Evolutionary conservation across 2,888 invertebrate genomes (phyloP), one percentile per base, ranked within the genome.

Genomic region (Caenorhabditis japonica): DNA sequence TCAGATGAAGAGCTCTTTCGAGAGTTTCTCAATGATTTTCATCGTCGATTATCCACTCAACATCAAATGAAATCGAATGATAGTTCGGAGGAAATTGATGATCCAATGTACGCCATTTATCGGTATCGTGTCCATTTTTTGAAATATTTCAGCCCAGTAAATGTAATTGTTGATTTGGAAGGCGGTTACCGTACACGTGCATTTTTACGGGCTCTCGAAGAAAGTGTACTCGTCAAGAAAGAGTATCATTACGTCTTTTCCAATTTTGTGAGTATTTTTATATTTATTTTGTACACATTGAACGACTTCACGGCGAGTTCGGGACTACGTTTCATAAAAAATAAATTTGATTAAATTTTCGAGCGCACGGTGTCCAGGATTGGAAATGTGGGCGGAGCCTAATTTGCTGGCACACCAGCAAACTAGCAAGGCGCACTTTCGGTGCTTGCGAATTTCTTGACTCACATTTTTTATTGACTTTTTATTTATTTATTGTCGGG

Each of bases 241-340:
- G 75, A 79, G 41, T 82, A 80, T 64, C 77, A 82, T 52, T 82
- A 82, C 38, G 79, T 82, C 4, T 81, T 82, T 41, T 80, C 82
- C 13, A 82, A 81, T 46, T 80, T 82, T 60, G 81, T 80, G 43
- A 68, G 77, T 21, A 13, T 13, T 25, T 30, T 60, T 27, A 21
- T n/a, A n/a, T n/a, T n/a, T n/a, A n/a, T n/a, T n/a, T n/a, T n/a
- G n/a, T n/a, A n/a, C n/a, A n/a, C n/a, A n/a, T n/a, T n/a, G n/a
- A n/a, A n/a, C n/a, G n/a, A n/a, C n/a, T n/a, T n/a, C n/a, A n/a
- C n/a, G n/a, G n/a, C n/a, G n/a, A n/a, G n/a, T n/a, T n/a, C n/a
- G n/a, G n/a, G n/a, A n/a, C n/a, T n/a, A n/a, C n/a, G n/a, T n/a
- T n/a, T n/a, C n/a, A n/a, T n/a, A n/a, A n/a, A n/a, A n/a, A n/a